Conservation (phyloP, 2,888 invertebrate genomes). For the Helobdella robusta region DNA sequence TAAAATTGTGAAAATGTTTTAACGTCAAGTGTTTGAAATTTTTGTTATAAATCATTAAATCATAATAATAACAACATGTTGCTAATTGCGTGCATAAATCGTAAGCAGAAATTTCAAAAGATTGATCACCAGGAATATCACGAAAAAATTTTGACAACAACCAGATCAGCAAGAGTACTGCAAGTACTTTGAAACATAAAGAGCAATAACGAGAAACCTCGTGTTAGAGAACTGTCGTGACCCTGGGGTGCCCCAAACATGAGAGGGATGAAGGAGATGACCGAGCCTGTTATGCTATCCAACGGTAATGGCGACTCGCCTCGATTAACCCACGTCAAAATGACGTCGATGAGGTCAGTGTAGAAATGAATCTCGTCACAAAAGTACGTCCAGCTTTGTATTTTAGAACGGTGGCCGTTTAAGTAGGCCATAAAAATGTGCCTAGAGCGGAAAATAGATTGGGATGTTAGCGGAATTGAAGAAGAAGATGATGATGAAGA, state of each 20-base stretch:
- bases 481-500: not conserved
- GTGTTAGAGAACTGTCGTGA: too few species aligned
- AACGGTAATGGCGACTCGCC: slow-evolving; percentile 22
- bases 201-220: not conserved
- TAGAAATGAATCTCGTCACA: slow-evolving; percentile 34
- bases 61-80: too few species aligned
- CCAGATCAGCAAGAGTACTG: not conserved
- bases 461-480: not conserved
- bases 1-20: too few species aligned
- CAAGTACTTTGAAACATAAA: not conserved
- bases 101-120: not conserved
- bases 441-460: slow-evolving; percentile 26
- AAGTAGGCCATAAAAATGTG: slow-evolving; percentile 34
- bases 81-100: too few species aligned
- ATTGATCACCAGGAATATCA: too few species aligned
- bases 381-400: slow-evolving; percentile 33
- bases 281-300: too few species aligned
- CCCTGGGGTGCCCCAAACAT: too few species aligned
- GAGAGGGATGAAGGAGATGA: slow-evolving; percentile 18
- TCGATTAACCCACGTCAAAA: slow-evolving; percentile 32
- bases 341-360: slow-evolving; percentile 33
- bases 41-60: too few species aligned
- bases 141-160: not conserved
- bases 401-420: slow-evolving; percentile 29
- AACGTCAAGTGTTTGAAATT: too few species aligned